These are phyloP conservation scores for Papilio protenor DNA, from an alignment of 2,888 invertebrate species.

Conservation along the genomic window DNA sequence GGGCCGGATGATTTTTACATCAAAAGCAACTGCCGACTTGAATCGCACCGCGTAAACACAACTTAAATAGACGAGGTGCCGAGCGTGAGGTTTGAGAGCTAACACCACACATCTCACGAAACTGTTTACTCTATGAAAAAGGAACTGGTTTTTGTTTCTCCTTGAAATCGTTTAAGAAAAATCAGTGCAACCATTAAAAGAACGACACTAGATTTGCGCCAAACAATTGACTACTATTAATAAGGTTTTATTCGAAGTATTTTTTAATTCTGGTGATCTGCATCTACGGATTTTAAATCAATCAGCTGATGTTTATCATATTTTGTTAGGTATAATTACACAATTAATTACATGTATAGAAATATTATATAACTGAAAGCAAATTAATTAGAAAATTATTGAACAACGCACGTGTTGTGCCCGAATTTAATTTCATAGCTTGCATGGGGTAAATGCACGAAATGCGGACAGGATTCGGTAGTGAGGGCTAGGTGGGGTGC, in stretches of 20 bases:
- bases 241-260: no score
- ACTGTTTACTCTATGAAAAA: conserved; percentile 31
- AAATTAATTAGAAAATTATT: conserved; percentile 60
- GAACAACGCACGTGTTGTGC: conserved; percentile 65
- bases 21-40: conserved; percentile 69
- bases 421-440: conserved; percentile 76
- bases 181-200: background rate
- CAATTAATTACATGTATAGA: conserved; percentile 2
- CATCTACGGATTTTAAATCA: background rate
- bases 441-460: conserved; percentile 59
- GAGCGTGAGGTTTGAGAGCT: conserved; percentile 43
- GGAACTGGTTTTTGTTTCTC: background rate
- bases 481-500: conserved; percentile 48
- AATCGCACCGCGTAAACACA: conserved; percentile 63
- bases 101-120: conserved; percentile 20
- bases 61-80: conserved; percentile 39
- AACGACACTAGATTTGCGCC: background rate
- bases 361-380: conserved; percentile 43
- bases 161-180: background rate
- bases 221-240: no score
- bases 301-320: background rate
- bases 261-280: no score
- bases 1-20: conserved; percentile 76
- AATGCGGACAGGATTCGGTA: conserved; percentile 52
- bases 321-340: background rate